phyloP scores from a whole-genome alignment of 2,888 invertebrate species.

The Plebejus argus region DNA sequence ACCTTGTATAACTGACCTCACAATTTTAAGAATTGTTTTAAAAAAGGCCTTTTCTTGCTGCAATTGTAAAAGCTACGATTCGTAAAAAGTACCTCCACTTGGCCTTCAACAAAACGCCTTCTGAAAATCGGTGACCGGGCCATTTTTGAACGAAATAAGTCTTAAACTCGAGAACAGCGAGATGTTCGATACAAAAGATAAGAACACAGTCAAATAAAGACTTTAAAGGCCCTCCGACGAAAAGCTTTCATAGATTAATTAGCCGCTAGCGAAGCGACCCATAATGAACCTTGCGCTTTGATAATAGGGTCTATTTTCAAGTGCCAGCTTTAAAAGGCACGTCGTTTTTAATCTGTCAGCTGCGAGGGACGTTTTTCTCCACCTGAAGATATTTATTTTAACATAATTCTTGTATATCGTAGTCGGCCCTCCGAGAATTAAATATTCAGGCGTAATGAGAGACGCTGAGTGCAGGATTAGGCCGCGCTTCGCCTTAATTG shows the following conservation, averaged over 20 bases:
- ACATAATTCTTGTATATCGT: slow-evolving; percentile 7
- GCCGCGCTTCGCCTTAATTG: not conserved
- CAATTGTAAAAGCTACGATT: not conserved
- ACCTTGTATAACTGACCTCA: not conserved
- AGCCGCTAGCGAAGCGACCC: not conserved
- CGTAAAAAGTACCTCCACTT: not conserved
- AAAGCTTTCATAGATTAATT: slow-evolving; percentile 29
- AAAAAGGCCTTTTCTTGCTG: not conserved
- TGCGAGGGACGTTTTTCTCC: slow-evolving; percentile 25
- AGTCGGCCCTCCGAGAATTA: slow-evolving; percentile 2
- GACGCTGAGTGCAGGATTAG: slow-evolving; percentile 1
- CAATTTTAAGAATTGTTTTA: not conserved
- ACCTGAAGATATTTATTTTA: slow-evolving; percentile 23
- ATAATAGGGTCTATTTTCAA: slow-evolving; percentile 1
- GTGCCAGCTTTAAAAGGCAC: not conserved
- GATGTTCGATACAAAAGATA: slow-evolving; percentile 27
- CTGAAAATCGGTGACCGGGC: not conserved
- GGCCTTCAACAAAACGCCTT: not conserved
- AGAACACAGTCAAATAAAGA: slow-evolving; percentile 16
- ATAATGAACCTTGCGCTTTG: not conserved
- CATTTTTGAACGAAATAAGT: slow-evolving; percentile 4
- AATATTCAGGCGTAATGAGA: slow-evolving; percentile 13
- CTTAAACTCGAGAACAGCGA: slow-evolving; percentile 14
- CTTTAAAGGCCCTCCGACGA: slow-evolving; percentile 15
- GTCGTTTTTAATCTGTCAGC: slow-evolving; percentile 20